Evolutionary conservation across 2,888 invertebrate species (phyloP).

Genomic region (Epinotia nisella): DNA sequence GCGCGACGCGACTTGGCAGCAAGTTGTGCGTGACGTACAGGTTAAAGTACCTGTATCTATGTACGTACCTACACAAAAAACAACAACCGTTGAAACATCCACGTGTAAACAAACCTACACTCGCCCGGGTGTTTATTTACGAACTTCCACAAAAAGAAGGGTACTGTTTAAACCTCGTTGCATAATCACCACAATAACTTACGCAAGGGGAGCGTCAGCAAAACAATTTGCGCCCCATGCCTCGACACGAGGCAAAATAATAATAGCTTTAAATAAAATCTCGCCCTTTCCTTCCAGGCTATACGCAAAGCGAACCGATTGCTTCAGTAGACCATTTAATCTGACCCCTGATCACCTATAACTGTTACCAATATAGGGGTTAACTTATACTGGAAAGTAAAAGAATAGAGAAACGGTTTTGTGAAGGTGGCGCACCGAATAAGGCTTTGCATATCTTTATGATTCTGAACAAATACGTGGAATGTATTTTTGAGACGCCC

Average conservation of each 20-base stretch:
- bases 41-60: no score
- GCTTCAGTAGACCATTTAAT: background rate
- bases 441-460: slow-evolving; percentile 35
- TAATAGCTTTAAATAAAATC: slow-evolving; percentile 32
- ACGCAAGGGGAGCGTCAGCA: slow-evolving; percentile 15
- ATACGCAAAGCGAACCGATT: background rate
- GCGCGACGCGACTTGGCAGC: no score
- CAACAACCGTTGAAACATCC: background rate
- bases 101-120: background rate
- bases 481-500: background rate
- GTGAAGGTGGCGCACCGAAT: slow-evolving; percentile 3
- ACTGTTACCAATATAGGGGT: background rate
- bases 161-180: slow-evolving; percentile 8
- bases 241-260: background rate
- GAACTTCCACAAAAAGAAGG: background rate
- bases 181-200: slow-evolving; percentile 20
- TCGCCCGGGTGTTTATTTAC: slow-evolving; percentile 6
- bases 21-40: no score
- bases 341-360: background rate
- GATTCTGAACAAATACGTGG: slow-evolving; percentile 5
- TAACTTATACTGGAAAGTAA: background rate
- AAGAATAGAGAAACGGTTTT: background rate
- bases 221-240: slow-evolving; percentile 21
- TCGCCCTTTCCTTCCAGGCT: background rate
- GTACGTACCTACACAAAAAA: no score